Base-by-base conservation (phyloP, 2,797 vertebrate genomes). In the Coregonus suidteri region DNA sequence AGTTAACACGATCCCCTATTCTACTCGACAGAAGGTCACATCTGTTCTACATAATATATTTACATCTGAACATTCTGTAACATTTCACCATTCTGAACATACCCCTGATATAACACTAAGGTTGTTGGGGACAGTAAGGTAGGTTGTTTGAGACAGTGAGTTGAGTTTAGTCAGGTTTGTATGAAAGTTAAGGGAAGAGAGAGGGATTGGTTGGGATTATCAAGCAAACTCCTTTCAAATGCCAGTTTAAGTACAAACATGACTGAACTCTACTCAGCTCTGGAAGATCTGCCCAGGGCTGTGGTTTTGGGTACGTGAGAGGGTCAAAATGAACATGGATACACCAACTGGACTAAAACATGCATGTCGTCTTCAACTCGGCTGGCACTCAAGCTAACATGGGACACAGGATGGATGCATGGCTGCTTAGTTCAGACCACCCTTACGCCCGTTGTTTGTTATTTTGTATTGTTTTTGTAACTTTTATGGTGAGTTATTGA, bases 331-430 rank as follows among this genome's bases (percentile, higher is more conserved):
- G 93, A 94, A 94, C 94, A 95, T 93, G 84, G 94, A 94, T 94
- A 97, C 92, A 54, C 93, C 93, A 94, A 94, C 89, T 93, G 93
- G 95, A 94, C 94, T 95, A 95, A 90, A 95, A 96, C 97, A 98
- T 97, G 96, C 97, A 98, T 94, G 91, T 95, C 93, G 92, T 95
- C 93, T 93, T 94, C 89, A 92, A 91, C 94, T 93, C 93, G 90
- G 88, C 93, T 93, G 94, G 94, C 86, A 90, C 89, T 94, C 88
- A 90, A 95, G 95, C 96, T 96, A 25, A 96, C 94, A 91, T 92
- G 94, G 84, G 93, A 96, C 92, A 89, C 88, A 84, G 91, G 9
- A 47, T 47, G 41, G 41, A 47, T 47, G 41, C 41, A 88, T 88
- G 87, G 82, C 83, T 81, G 89, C 79, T 85, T 81, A 64, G 7